Evolutionary conservation across 2,113 vertebrate genomes (phyloP).

Genomic region (Oceanites oceanicus): DNA sequence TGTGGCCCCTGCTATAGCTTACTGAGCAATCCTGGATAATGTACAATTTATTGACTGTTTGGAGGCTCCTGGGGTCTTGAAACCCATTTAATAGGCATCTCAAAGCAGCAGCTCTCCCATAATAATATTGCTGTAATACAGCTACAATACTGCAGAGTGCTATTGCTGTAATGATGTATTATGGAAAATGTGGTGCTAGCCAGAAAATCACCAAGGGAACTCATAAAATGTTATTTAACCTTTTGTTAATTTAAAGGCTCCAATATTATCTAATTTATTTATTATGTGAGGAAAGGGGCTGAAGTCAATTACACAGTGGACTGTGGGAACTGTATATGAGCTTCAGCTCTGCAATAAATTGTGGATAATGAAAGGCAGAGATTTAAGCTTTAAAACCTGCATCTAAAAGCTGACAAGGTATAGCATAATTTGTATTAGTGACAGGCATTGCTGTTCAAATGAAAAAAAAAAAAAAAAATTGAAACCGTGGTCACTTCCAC

Average conservation of each 20-base stretch:
- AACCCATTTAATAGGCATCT: slow-evolving; percentile 42
- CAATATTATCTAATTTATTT: slow-evolving; percentile 62
- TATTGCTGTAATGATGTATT: slow-evolving; percentile 66
- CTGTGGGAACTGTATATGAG: slow-evolving; percentile 5
- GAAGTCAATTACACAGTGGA: slow-evolving; percentile 35
- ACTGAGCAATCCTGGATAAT: slow-evolving; percentile 7
- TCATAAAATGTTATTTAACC: slow-evolving; percentile 70
- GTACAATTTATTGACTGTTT: slow-evolving; percentile 46
- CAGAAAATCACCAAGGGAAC: slow-evolving; percentile 55
- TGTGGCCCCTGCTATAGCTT: background rate
- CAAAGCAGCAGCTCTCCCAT: slow-evolving; percentile 53
- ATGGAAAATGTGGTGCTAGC: slow-evolving; percentile 33
- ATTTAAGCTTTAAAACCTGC: slow-evolving; percentile 6
- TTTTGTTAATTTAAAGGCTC: slow-evolving; percentile 72
- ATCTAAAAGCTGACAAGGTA: background rate
- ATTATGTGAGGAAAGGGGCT: slow-evolving; percentile 38
- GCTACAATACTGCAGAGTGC: slow-evolving; percentile 43
- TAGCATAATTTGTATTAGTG: background rate
- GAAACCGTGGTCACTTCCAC: background rate
- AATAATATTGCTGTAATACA: slow-evolving; percentile 54
- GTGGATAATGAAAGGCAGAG: background rate
- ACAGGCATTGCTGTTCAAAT: background rate
- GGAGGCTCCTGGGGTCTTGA: slow-evolving; percentile 5
- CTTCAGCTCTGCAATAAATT: slow-evolving; percentile 15
- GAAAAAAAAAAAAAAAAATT: background rate